Percentiles rank a stretch among this genome's conserved stretches.
phyloP scores from a whole-genome alignment of 1,140 invertebrate genomes.

The Pinna nobilis region DNA sequence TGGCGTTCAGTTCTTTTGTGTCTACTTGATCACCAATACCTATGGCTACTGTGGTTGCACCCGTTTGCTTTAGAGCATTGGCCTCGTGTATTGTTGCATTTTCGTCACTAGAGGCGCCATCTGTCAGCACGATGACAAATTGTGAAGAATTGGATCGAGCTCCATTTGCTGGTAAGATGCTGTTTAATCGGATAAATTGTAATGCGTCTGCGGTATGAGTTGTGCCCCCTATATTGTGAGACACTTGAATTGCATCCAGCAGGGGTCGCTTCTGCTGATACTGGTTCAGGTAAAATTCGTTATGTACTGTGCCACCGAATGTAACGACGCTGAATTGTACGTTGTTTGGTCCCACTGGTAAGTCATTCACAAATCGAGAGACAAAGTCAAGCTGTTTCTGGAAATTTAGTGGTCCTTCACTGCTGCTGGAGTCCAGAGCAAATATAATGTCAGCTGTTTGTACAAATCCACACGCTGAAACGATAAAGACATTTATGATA shows the following conservation, averaged over 20 bases:
- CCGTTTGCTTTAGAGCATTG: slow-evolving; percentile 35
- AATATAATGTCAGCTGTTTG: slow-evolving; percentile 56
- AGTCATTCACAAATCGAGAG: slow-evolving; percentile 33
- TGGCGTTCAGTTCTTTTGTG: slow-evolving; percentile 45
- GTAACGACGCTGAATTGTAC: slow-evolving; percentile 50
- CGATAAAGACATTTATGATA: neutral
- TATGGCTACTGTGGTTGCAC: slow-evolving; percentile 40
- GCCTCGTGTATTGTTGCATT: slow-evolving; percentile 29
- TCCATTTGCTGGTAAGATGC: slow-evolving; percentile 35
- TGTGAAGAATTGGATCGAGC: slow-evolving; percentile 41
- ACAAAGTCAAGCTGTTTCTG: slow-evolving; percentile 49
- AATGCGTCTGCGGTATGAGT: slow-evolving; percentile 48
- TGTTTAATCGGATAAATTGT: slow-evolving; percentile 38
- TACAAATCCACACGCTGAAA: slow-evolving; percentile 40
- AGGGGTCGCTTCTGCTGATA: slow-evolving; percentile 23
- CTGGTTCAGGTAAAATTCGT: slow-evolving; percentile 41
- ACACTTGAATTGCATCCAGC: slow-evolving; percentile 29
- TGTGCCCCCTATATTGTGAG: slow-evolving; percentile 17
- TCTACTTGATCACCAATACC: slow-evolving; percentile 48
- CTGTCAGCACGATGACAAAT: slow-evolving; percentile 51
- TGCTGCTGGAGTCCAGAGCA: slow-evolving; percentile 52
- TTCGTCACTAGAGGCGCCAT: slow-evolving; percentile 46
- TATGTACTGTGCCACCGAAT: slow-evolving; percentile 27
- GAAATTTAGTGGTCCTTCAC: slow-evolving; percentile 47
- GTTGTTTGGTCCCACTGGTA: slow-evolving; percentile 45